phyloP scores from a whole-genome alignment of 2,797 vertebrate species.

The Monodelphis domestica region DNA sequence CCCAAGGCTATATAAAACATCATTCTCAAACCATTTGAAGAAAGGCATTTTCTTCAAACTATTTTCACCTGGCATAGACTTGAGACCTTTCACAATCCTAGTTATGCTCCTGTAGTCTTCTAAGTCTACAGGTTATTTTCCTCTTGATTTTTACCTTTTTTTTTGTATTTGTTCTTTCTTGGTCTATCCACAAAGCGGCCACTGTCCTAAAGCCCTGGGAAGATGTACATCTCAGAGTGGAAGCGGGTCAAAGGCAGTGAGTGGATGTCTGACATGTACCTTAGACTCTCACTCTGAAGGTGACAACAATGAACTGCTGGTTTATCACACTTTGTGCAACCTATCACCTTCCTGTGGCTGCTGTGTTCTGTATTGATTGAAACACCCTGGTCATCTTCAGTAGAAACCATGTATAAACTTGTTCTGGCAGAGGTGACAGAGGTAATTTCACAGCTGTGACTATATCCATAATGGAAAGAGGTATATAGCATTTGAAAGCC shows the following conservation, averaged over 20 bases:
- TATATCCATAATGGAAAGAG: slow-evolving; percentile 22
- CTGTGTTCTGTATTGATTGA: not conserved
- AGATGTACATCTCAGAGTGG: not conserved
- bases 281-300: not conserved
- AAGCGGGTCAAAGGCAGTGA: not conserved
- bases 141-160: not conserved
- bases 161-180: not conserved
- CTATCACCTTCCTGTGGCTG: not conserved
- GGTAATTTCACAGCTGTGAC: not conserved
- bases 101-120: not conserved
- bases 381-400: not conserved
- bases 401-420: slow-evolving; percentile 1
- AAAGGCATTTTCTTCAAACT: not conserved
- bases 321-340: not conserved
- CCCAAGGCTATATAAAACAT: not conserved
- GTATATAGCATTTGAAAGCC: slow-evolving; percentile 5
- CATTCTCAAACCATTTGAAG: not conserved
- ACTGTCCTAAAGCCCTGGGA: not conserved
- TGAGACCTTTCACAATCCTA: not conserved
- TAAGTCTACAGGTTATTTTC: not conserved
- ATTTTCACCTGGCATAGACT: not conserved
- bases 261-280: not conserved
- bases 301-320: not conserved
- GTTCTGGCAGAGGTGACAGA: not conserved
- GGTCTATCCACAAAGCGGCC: not conserved